phyloP scores from a whole-genome alignment of 2,113 vertebrate species.

The Gulo gulo region DNA sequence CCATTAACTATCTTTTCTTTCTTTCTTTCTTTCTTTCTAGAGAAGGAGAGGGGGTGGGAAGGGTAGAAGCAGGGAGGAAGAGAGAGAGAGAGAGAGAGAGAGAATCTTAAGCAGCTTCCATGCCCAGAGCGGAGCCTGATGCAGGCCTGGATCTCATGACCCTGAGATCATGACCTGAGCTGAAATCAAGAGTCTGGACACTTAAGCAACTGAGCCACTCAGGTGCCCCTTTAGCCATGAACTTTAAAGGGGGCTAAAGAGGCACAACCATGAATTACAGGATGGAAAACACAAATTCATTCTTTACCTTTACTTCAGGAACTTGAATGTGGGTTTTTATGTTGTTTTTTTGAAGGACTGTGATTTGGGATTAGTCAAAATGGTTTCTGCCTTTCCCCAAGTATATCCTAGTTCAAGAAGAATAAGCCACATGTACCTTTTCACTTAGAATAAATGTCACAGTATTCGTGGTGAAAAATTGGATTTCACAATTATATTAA shows the following conservation, averaged over 20 bases:
- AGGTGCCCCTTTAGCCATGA: not conserved
- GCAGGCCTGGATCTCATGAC: not conserved
- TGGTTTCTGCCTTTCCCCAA: not conserved
- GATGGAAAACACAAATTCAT: not conserved
- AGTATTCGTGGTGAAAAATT: not conserved
- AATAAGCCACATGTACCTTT: not conserved
- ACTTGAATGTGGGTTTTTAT: constrained; percentile 5
- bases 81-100: not conserved
- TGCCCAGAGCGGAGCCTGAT: not conserved
- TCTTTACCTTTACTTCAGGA: not conserved
- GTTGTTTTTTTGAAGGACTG: not conserved
- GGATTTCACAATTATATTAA: not conserved
- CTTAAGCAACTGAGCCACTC: not conserved
- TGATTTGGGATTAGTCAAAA: not conserved
- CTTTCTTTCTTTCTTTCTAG: not conserved
- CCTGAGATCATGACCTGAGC: not conserved
- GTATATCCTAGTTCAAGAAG: not conserved
- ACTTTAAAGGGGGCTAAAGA: not conserved
- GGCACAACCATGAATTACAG: not conserved
- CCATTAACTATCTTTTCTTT: not conserved
- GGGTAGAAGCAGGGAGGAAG: not conserved
- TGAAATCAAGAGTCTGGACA: not conserved
- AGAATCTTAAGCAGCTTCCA: not conserved
- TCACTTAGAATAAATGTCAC: constrained; percentile 14
- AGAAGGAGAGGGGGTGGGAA: not conserved